A percentile compares a stretch with the other conserved stretches of the same genome.
Evolutionary conservation across 2,797 vertebrate genomes (phyloP).

Genomic region (Calcarius lapponicus): DNA sequence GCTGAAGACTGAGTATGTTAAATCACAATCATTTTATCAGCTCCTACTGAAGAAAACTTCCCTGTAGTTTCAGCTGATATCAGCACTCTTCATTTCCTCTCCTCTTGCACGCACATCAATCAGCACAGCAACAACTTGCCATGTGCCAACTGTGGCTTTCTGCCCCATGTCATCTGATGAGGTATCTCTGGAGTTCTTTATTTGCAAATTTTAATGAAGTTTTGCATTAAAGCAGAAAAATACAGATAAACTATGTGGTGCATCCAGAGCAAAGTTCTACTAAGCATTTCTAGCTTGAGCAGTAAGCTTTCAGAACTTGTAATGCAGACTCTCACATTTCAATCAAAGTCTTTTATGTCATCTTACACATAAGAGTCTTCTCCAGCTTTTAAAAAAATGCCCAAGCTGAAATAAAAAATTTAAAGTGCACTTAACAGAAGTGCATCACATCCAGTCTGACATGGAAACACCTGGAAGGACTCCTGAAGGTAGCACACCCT

Average conservation of each 20-base stretch:
- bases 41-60: slow-evolving; percentile 10
- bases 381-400: background rate
- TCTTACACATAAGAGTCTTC: background rate
- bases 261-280: background rate
- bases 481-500: background rate
- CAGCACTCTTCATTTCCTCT: slow-evolving; percentile 23
- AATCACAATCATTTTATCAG: slow-evolving; percentile 4
- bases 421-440: background rate
- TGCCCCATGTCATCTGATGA: background rate
- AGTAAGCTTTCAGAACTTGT: background rate
- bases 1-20: background rate
- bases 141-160: background rate
- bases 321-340: background rate
- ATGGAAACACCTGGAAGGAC: background rate
- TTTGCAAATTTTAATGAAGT: background rate
- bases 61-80: slow-evolving; percentile 29
- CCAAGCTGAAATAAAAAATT: background rate
- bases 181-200: background rate
- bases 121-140: background rate
- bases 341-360: background rate
- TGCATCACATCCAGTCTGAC: background rate
- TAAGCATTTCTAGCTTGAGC: background rate
- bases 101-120: background rate
- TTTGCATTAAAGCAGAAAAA: background rate
- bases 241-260: background rate